These are phyloP conservation scores for Eremophila alpestris DNA, from an alignment of 2,797 vertebrate genomes.

Conservation along the genomic window DNA sequence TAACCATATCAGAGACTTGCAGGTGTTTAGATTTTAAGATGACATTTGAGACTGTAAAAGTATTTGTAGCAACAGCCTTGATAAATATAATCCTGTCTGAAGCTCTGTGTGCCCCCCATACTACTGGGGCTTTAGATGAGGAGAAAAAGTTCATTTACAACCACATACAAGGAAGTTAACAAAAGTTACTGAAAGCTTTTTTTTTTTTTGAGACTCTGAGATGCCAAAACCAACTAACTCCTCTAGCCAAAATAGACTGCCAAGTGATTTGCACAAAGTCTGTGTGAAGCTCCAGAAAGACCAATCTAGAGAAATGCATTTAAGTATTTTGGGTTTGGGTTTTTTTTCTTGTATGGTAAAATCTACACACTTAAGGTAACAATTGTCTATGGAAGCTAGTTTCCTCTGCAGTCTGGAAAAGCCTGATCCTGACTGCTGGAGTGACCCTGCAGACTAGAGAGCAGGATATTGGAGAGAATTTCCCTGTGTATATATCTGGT, in stretches of 20 bases:
- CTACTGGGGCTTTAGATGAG: neutral
- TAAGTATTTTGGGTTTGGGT: fast-evolving
- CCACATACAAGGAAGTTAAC: neutral
- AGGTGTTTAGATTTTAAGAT: slow-evolving; percentile 32
- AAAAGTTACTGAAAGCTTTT: neutral
- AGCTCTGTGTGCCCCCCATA: neutral
- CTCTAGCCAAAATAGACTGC: neutral
- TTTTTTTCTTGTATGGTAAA: neutral
- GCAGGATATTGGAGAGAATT: neutral
- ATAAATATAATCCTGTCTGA: neutral
- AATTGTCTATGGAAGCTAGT: neutral
- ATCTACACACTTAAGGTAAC: neutral
- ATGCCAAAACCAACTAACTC: neutral
- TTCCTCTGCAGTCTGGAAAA: neutral
- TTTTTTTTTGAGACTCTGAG: neutral
- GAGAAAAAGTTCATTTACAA: neutral
- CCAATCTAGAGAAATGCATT: neutral
- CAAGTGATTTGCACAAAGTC: neutral
- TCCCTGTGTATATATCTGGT: neutral
- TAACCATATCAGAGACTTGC: neutral
- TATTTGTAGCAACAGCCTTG: neutral
- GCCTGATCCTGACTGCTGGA: neutral
- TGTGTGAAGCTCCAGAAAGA: neutral
- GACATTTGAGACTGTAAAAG: slow-evolving; percentile 30
- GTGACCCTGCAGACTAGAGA: neutral